Base-by-base conservation (phyloP, 2,797 vertebrate species). In the Sandelia bainsii region DNA sequence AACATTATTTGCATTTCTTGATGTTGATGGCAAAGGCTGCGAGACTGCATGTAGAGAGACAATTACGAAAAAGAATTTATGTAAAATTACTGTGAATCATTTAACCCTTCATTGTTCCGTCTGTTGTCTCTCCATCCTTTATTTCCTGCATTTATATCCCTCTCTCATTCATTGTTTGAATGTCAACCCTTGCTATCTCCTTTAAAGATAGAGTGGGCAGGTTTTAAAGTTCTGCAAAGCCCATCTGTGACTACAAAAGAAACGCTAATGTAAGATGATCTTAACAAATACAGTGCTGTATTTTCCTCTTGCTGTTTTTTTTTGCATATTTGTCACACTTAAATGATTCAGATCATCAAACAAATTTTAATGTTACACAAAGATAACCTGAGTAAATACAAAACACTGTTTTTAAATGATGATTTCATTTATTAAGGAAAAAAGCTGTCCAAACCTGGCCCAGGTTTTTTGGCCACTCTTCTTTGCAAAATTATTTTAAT, bases 71-170 rank as follows among this genome's bases (percentile, higher is more conserved):
- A 39, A 50, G 72, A 85, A 79, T 77, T 70, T 49, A 69, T 84
- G 83, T 81, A 84, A 81, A 59, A 85, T 66, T 71, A 83, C 65
- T 79, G 57, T 0, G 20, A 80, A 69, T 85, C 90, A 85, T 86
- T 88, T 88, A 89, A 84, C 77, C 45, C 81, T 62, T 87, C 75
- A 65, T 77, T 45, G 9, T 54, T 75, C 22, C 50, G 72, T 72
- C 62, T 74, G 49, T 79, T 70, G 79, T 75, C 81, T 86, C 83
- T 90, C 90, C 89, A 85, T 90, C 87, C 90, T 93, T 74, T 56
- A 17, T 75, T 77, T 81, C 49, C 66, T 56, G 32, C 62, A 69
- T 81, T 77, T 63, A 65, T 64, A 84, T 75, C 60, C 32, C 57
- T 59, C 32, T 60, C 45, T 53, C 45, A 59, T 72, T 77, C 34